Conservation (phyloP, 2,888 invertebrate species). For the Taphrorychus bicolor region DNA sequence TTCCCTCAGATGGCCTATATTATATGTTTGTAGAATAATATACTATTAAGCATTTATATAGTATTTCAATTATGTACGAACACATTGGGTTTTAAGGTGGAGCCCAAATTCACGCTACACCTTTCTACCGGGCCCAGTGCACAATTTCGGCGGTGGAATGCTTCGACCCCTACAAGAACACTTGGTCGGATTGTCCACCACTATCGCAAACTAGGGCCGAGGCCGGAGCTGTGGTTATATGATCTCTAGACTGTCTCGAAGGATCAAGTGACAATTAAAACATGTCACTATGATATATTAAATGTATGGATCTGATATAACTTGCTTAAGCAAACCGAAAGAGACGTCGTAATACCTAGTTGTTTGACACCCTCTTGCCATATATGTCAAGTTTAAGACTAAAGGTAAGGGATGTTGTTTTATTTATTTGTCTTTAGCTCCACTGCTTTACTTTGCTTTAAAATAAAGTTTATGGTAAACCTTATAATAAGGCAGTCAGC, state of each 20-base stretch:
- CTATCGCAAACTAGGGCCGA: slow-evolving; percentile 86
- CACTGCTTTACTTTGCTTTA: no score
- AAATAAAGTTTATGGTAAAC: no score
- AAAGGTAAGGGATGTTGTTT: no score
- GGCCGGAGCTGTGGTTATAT: slow-evolving; percentile 84
- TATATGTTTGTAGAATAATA: no score
- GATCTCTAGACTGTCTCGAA: slow-evolving; percentile 55
- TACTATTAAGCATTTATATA: no score
- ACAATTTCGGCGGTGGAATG: slow-evolving; percentile 85
- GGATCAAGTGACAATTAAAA: background rate
- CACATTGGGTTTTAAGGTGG: slow-evolving; percentile 71
- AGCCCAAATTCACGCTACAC: slow-evolving; percentile 79
- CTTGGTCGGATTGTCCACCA: slow-evolving; percentile 80
- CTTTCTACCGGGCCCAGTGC: slow-evolving; percentile 85
- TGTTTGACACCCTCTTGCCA: background rate
- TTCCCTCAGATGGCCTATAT: no score
- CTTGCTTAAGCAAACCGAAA: background rate
- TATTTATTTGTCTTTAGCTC: no score
- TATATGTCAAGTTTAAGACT: background rate
- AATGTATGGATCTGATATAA: background rate
- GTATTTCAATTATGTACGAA: no score
- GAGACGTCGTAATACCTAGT: background rate
- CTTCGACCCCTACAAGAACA: slow-evolving; percentile 79
- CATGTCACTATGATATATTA: background rate
- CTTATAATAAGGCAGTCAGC: no score